Evolutionary conservation across 2,888 invertebrate genomes (phyloP), one percentile per base, ranked within the genome.

Genomic region (Leptinotarsa rubiginosa): DNA sequence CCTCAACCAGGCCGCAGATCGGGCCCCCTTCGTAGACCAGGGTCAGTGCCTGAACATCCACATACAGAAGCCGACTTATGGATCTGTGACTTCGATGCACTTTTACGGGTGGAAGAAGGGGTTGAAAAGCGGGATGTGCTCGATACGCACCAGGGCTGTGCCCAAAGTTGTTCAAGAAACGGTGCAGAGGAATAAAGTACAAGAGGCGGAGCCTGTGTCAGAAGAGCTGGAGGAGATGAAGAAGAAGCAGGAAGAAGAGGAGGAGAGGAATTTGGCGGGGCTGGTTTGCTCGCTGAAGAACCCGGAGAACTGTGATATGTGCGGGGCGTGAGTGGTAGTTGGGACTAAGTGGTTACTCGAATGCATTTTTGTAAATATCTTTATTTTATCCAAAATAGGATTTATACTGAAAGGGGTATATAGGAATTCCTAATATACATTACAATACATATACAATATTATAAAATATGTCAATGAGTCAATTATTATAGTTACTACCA

Each of bases 121-220:
- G 3, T 89, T 99, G 74, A 99, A 99, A 89, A 99, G 99, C 1
- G 99, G 99, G 69, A 98, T 99, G 98, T 99, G 99, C 88, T 99
- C 99, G 87, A 89, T 99, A 79, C 98, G 87, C 64, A 98, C 98
- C 0, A 98, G 97, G 86, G 97, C 99, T 7, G 99, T 99, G 0
- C 97, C 95, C 1, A 94, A 96, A 87, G 97, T 99, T 5, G 97
- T 99, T 81, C 97, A 99, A 86, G 99, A 99, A 87, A 99, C 99
- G 0, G 97, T 99, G 0, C 97, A 99, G 87, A 98, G 98, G 86
- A 89, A 90, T 0, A 93, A 91, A 83, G 70, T 31, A 0, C n/a
- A 62, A n/a, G 31, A 41, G 31, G 25, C 2, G 16, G 62, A 62
- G 5, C 31, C 62, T 41, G n/a, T 62, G 25, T 25, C 25, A 3